Base-by-base conservation (phyloP, 2,888 invertebrate genomes). In the Agrochola macilenta region DNA sequence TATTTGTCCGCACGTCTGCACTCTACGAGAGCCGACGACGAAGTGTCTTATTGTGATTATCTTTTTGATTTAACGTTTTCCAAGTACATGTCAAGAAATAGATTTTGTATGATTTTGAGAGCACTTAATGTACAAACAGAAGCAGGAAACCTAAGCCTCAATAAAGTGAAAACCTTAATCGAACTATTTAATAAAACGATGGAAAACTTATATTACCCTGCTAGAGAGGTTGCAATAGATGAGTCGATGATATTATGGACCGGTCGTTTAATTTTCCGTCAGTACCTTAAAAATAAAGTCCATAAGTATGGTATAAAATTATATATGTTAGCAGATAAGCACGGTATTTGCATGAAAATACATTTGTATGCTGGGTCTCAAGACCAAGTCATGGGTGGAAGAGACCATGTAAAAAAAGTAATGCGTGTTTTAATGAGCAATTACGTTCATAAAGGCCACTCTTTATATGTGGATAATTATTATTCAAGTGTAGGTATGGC, bases 401-500 rank as follows among this genome's bases (percentile, higher is more conserved):
- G 46, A 66, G 65, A 66, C 20, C 65, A 66, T 79, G 76, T 84
- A 74, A 83, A 78, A 83, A 76, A 60, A 66, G 57, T 73, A 57
- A 58, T 73, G 23, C 54, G 74, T 68, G 61, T 78, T 71, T 76
- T 82, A 58, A 76, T 71, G 35, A 65, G 69, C 69, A 74, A 78
- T 63, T 82, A 80, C 74, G 64, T 74, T 72, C 74, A 84, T 71
- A 69, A 64, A 69, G 78, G 82, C 60, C 79, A 82, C 61, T 76
- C 79, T 58, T 64, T 82, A 60, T 84, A 80, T 79, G 76, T 80
- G 26, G 60, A 82, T 57, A 80, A 82, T 74, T 82, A 72, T 76
- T 84, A 84, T 76, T 43, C 78, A 52, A 82, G 76, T 76, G 76
- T 82, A 66, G 84, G 63, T 76, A 79, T 82, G 64, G 74, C 84